Evolutionary conservation across 2,113 vertebrate species (phyloP).

Genomic region (Hoplias malabaricus): DNA sequence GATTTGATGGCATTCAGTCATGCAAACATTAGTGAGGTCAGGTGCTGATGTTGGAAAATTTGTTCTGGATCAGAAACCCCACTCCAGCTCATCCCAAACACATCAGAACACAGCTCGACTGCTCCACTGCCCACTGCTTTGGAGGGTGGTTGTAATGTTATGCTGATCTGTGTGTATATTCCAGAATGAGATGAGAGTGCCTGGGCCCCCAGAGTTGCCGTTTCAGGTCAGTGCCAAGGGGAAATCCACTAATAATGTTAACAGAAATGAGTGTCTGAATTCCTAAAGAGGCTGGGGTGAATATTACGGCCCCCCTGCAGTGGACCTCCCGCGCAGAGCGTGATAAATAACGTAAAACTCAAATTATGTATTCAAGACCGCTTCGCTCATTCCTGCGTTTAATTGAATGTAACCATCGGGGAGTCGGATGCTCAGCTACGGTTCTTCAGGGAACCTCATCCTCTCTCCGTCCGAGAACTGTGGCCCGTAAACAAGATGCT

Average conservation of each 20-base stretch:
- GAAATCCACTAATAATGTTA: background rate
- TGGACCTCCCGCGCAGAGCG: background rate
- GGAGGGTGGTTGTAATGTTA: no score
- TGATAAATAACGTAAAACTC: constrained; percentile 9
- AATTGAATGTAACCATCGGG: constrained; percentile 32
- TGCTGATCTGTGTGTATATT: no score
- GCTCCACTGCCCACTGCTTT: no score
- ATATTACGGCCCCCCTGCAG: background rate
- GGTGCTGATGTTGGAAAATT: no score
- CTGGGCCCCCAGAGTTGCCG: background rate
- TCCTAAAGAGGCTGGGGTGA: background rate
- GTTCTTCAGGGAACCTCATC: constrained; percentile 25
- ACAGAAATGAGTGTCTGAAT: background rate
- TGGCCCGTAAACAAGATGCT: constrained; percentile 44
- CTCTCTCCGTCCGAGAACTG: constrained; percentile 7
- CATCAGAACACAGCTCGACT: no score
- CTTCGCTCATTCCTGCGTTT: constrained; percentile 25
- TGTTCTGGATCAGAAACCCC: no score
- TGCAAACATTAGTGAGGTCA: no score
- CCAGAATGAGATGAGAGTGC: no score
- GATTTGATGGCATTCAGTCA: no score
- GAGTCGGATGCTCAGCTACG: constrained; percentile 12
- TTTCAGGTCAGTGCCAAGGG: background rate
- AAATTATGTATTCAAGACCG: constrained; percentile 31
- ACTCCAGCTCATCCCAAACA: no score